Conservation (phyloP, 2,113 vertebrate species). For the Larimichthys polyactis region DNA sequence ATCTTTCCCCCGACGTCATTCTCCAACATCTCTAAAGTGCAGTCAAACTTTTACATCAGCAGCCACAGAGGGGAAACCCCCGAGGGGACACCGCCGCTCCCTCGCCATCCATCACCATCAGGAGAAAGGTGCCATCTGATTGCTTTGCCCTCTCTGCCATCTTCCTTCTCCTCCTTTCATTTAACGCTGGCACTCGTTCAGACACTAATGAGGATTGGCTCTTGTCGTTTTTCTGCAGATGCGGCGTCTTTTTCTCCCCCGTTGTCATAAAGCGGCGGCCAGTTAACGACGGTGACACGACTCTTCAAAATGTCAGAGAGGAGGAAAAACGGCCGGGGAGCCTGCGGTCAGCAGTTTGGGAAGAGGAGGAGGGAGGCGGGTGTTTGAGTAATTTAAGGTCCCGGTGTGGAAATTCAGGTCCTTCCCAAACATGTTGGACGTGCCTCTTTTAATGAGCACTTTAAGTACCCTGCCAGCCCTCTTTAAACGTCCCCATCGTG, state of each 20-base stretch:
- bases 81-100: conserved; percentile 12
- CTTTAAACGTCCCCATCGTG: conserved; percentile 68
- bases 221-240: conserved; percentile 58
- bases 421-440: conserved; percentile 71
- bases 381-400: conserved; percentile 51
- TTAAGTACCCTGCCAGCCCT: conserved; percentile 55
- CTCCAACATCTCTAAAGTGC: conserved; percentile 44
- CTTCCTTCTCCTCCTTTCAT: conserved; percentile 50
- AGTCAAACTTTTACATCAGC: conserved; percentile 50
- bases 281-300: conserved; percentile 16
- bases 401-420: conserved; percentile 44
- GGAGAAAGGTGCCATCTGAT: conserved; percentile 52
- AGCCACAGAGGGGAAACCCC: conserved; percentile 26
- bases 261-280: conserved; percentile 40
- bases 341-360: conserved; percentile 44
- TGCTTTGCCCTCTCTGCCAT: conserved; percentile 42
- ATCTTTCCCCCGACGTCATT: not conserved
- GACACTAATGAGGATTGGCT: conserved; percentile 65
- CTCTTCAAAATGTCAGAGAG: conserved; percentile 55
- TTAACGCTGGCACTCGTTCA: conserved; percentile 57
- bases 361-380: not conserved
- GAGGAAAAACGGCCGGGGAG: conserved; percentile 35
- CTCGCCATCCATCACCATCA: conserved; percentile 65
- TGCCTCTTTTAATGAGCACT: conserved; percentile 76
- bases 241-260: conserved; percentile 32